Evolutionary conservation across 2,113 vertebrate species (phyloP), one percentile per base, ranked within the genome.

Genomic region (Rousettus leschenaultii): DNA sequence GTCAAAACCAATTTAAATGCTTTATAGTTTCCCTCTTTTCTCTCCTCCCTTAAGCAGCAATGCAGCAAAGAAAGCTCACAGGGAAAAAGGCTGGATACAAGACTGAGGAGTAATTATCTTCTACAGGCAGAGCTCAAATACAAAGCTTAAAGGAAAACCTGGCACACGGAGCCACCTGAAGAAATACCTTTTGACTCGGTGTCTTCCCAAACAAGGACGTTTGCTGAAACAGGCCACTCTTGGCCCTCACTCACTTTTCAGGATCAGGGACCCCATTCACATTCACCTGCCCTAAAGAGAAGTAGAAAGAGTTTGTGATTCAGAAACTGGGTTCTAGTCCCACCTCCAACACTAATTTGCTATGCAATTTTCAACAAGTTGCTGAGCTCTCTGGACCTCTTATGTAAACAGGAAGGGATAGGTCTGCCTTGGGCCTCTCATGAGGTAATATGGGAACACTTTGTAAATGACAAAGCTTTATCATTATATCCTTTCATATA

Each of bases 1-100:
- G 87, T 86, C 57, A 63, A 85, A 90, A 71, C 82, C 35, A 66
- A 40, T 93, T 93, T 66, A 80, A 88, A 90, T 89, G 71, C 80
- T 94, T 92, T 80, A 43, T 78, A 7, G 0, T 14, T 51, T 84
- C 84, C 95, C 65, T 94, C 78, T 57, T 95, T 82, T 87, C 75
- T 95, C 79, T 94, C 59, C 87, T 87, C 79, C 74, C 70, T 6
- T 48, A 43, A 95, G 77, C 77, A 87, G 24, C 65, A 89, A 16
- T 66, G 61, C 61, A 57, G 24, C 26, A 11, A 43, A 70, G 48
- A 91, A 61, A 80, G 48, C 82, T 90, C 59, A 66, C 48, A 13
- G 35, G n/a, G 38, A 94, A 22, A 77, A 74, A 77, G 45, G 11
- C 86, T 89, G 77, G 5, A n/a, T 24, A 55, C 18, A 33, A 45